Percentiles rank a stretch among this genome's conserved stretches.
Evolutionary conservation across 2,113 vertebrate species (phyloP).

Genomic region (Cercopithecus mona): DNA sequence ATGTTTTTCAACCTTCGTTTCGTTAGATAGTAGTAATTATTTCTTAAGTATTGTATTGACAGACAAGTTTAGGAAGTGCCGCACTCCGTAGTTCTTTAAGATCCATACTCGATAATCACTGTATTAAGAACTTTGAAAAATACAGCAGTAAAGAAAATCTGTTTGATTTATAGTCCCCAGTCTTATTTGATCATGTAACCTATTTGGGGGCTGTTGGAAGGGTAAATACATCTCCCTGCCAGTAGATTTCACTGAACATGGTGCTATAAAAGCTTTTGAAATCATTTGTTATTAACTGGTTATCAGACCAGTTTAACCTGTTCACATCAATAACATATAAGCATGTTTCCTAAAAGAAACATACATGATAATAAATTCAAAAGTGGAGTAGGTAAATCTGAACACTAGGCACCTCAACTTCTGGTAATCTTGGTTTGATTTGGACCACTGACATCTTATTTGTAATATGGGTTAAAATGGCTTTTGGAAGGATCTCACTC

Average conservation of each 20-base stretch:
- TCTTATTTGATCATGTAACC: neutral
- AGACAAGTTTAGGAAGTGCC: neutral
- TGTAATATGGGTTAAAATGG: neutral
- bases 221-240: neutral
- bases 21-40: neutral
- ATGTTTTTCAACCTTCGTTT: neutral
- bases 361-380: neutral
- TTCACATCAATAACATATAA: neutral
- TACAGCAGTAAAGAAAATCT: neutral
- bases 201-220: neutral
- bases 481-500: neutral
- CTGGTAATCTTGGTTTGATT: neutral
- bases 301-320: neutral
- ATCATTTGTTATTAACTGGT: slow-evolving; percentile 1
- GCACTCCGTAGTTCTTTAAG: neutral
- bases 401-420: neutral
- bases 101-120: neutral
- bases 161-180: neutral
- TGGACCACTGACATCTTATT: neutral
- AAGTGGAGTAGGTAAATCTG: neutral
- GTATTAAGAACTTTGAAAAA: neutral
- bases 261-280: neutral
- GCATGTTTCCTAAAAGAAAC: neutral
- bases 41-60: neutral
- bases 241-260: neutral